phyloP scores from a whole-genome alignment of 2,113 vertebrate species.

The Xerus inauris region DNA sequence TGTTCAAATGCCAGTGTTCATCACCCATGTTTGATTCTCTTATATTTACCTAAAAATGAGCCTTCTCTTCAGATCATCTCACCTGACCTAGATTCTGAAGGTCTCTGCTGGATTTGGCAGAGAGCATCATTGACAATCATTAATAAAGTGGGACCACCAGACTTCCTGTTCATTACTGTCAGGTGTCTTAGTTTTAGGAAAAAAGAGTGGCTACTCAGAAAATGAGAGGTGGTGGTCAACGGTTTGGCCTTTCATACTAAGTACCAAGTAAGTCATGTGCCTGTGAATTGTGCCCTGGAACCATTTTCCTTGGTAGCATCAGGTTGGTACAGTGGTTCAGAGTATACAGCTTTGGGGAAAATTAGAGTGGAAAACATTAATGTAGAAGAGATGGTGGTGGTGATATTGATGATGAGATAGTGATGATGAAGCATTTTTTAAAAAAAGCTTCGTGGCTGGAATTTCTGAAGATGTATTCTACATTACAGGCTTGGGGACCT shows the following conservation, averaged over 20 bases:
- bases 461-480: background rate
- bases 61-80: background rate
- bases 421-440: too few species aligned
- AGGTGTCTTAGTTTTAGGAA: background rate
- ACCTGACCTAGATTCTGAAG: background rate
- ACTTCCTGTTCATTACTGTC: background rate
- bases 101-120: background rate
- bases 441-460: background rate
- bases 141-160: background rate
- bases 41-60: background rate
- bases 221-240: too few species aligned
- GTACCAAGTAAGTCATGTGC: too few species aligned
- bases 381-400: background rate
- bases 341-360: background rate
- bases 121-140: background rate
- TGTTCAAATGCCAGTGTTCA: background rate
- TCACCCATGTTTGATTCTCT: background rate
- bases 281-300: background rate
- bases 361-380: too few species aligned
- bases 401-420: too few species aligned
- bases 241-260: background rate
- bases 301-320: background rate
- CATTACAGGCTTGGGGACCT: background rate
- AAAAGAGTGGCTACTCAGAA: too few species aligned
- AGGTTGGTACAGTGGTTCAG: background rate